Conservation (phyloP, 2,797 vertebrate genomes). For the Neosilurus hyrtlii region DNA sequence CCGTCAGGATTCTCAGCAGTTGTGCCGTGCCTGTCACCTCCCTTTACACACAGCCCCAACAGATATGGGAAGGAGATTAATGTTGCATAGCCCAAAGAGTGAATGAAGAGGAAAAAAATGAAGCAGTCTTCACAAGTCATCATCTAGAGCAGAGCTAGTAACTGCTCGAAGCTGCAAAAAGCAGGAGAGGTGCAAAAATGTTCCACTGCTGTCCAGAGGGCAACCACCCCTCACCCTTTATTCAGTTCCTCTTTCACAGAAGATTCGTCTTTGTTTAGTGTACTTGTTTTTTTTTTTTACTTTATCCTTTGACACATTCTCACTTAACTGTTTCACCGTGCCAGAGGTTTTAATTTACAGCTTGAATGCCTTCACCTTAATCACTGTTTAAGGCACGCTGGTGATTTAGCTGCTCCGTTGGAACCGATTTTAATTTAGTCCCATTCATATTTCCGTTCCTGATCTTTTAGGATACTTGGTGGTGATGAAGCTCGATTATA, state of each 20-base stretch:
- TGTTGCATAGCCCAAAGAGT: slow-evolving; percentile 60
- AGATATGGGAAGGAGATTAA: slow-evolving; percentile 76
- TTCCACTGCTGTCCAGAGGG: slow-evolving; percentile 13
- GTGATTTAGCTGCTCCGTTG: slow-evolving; percentile 18
- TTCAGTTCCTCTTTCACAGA: neutral
- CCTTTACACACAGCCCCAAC: slow-evolving; percentile 69
- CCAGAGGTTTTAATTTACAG: slow-evolving; percentile 42
- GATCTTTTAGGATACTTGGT: slow-evolving; percentile 16
- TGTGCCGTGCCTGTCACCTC: slow-evolving; percentile 68
- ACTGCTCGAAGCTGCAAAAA: slow-evolving; percentile 33
- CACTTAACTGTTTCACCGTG: slow-evolving; percentile 10
- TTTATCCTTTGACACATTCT: slow-evolving; percentile 11
- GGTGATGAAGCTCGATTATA: slow-evolving; percentile 20
- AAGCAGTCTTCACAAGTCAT: slow-evolving; percentile 20
- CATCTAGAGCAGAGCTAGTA: slow-evolving; percentile 9
- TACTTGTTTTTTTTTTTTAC: neutral
- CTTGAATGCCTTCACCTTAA: slow-evolving; percentile 29
- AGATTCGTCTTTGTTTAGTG: neutral
- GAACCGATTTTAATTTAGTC: slow-evolving; percentile 25
- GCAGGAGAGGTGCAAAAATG: slow-evolving; percentile 40
- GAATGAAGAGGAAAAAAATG: neutral
- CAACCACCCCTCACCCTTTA: neutral
- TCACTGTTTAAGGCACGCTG: slow-evolving; percentile 39
- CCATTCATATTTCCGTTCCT: slow-evolving; percentile 27
- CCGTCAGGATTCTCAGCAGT: slow-evolving; percentile 39